A percentile compares a stretch with the other conserved stretches of the same genome.
Evolutionary conservation across 2,888 invertebrate genomes (phyloP).

Genomic region (Xylota segnis): DNA sequence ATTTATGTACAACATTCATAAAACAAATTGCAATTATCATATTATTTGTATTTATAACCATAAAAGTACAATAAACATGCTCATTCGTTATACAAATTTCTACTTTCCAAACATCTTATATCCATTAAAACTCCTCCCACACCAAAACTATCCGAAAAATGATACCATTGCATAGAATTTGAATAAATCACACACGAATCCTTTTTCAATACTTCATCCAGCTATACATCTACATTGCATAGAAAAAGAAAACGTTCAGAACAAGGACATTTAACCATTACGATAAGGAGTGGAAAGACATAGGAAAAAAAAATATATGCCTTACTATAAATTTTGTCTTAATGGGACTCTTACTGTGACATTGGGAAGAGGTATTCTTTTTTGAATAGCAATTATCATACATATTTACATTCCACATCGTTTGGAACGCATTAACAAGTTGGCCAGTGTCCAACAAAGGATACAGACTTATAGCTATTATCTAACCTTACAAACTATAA

Average conservation of each 20-base stretch:
- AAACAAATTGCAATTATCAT: conserved; percentile 1
- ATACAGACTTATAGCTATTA: conserved; percentile 2
- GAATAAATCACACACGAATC: conserved; percentile 42
- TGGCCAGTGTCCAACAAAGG: conserved; percentile 49
- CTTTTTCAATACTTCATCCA: conserved; percentile 38
- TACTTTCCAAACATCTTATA: background rate
- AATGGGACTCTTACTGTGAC: conserved; percentile 61
- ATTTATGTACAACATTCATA: conserved; percentile 10
- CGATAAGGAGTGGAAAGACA: conserved; percentile 28
- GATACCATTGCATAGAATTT: conserved; percentile 36
- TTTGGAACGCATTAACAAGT: conserved; percentile 62
- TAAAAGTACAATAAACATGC: conserved; percentile 34
- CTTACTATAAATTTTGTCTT: conserved; percentile 61
- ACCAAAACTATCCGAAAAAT: background rate
- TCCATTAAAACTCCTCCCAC: conserved; percentile 21
- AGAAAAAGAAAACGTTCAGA: background rate
- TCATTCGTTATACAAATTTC: conserved; percentile 25
- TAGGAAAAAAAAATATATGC: conserved; percentile 9
- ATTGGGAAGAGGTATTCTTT: conserved; percentile 16
- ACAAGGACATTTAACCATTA: conserved; percentile 42
- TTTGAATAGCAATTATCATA: conserved; percentile 22
- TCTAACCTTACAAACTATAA: conserved; percentile 36
- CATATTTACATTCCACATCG: conserved; percentile 49
- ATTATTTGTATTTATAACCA: conserved; percentile 4
- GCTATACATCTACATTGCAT: conserved; percentile 12